A percentile compares a stretch with the other conserved stretches of the same genome.
Conservation (phyloP, 2,113 vertebrate genomes). For the Rattus rattus region DNA sequence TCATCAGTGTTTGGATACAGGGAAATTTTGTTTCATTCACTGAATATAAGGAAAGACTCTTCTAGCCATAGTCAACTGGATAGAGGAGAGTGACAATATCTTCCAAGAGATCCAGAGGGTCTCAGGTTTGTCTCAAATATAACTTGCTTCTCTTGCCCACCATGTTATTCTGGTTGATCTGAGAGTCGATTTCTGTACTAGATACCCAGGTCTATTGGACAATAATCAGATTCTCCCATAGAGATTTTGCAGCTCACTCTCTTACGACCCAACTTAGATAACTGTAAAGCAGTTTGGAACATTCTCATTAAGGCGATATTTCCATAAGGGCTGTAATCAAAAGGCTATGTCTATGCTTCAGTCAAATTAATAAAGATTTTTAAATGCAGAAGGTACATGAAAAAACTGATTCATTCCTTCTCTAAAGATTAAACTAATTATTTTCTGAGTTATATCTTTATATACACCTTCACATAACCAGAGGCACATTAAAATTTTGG, state of each 20-base stretch:
- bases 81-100: neutral
- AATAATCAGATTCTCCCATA: conserved; percentile 18
- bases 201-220: neutral
- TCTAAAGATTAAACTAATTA: neutral
- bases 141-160: conserved; percentile 17
- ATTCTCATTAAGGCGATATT: conserved; percentile 21
- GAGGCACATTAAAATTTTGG: neutral
- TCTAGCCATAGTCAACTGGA: neutral
- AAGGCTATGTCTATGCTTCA: neutral
- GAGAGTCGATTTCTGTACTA: conserved; percentile 16
- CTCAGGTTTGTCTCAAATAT: conserved; percentile 42
- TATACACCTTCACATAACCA: neutral
- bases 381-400: neutral
- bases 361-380: conserved; percentile 14
- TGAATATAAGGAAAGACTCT: neutral
- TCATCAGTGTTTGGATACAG: neutral
- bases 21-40: neutral
- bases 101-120: conserved; percentile 13
- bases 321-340: neutral
- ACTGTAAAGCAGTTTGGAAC: neutral
- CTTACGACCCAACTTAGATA: conserved; percentile 24
- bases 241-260: neutral
- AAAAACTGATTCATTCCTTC: neutral
- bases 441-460: neutral
- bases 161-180: neutral